Evolutionary conservation across 2,888 invertebrate species (phyloP).

Genomic region (Acholoe squamosa): DNA sequence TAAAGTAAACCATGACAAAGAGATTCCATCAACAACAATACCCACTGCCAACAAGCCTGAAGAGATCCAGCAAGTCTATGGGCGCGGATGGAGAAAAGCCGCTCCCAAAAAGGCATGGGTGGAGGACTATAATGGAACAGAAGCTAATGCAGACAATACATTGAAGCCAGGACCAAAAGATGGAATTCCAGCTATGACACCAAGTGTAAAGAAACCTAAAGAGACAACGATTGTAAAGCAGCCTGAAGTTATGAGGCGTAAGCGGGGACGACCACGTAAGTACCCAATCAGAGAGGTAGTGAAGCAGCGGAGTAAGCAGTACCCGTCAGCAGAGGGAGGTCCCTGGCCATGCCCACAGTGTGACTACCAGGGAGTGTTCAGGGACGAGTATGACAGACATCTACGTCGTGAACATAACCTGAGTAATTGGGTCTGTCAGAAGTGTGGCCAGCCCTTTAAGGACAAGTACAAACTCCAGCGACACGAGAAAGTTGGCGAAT

Average conservation of each 20-base stretch:
- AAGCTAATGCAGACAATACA: not conserved
- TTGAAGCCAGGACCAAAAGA: not conserved
- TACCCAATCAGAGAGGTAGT: constrained; percentile 30
- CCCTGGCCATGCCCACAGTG: constrained; percentile 66
- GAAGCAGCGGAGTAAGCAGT: constrained; percentile 5
- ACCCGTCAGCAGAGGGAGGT: constrained; percentile 33
- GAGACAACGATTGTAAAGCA: not conserved
- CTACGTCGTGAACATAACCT: constrained; percentile 65
- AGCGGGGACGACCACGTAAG: constrained; percentile 64
- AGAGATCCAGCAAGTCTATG: not conserved
- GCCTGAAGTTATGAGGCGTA: constrained; percentile 38
- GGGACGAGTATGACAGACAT: constrained; percentile 67
- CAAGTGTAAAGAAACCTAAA: not conserved
- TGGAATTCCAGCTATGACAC: not conserved
- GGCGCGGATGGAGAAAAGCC: constrained; percentile 29
- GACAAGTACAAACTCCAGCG: constrained; percentile 69
- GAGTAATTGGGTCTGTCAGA: constrained; percentile 62
- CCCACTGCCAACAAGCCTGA: not conserved
- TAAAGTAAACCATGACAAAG: not conserved
- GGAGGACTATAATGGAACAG: constrained; percentile 52
- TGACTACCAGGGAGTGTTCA: constrained; percentile 18
- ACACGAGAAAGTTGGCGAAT: constrained; percentile 44
- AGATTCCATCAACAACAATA: not conserved
- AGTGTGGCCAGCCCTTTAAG: constrained; percentile 64
- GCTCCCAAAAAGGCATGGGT: constrained; percentile 59